phyloP scores from a whole-genome alignment of 2,113 vertebrate species.

The Zosterops pallidus region DNA sequence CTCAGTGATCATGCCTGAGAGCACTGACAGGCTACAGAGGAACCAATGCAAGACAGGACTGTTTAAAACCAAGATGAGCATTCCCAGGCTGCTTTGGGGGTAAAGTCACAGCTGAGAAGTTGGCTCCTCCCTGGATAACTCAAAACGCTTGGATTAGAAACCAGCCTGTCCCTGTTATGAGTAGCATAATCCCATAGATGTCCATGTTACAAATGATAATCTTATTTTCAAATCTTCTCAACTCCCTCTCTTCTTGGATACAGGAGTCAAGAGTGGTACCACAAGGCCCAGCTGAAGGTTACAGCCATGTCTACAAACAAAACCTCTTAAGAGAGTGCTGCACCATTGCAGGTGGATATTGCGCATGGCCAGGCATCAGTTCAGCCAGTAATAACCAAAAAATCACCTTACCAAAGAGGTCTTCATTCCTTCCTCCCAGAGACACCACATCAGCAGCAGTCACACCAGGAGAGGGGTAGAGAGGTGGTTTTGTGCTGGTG shows the following conservation, averaged over 20 bases:
- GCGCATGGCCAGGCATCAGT: not conserved
- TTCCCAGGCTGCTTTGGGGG: not conserved
- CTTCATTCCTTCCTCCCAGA: not conserved
- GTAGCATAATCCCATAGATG: not conserved
- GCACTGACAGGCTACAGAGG: not conserved
- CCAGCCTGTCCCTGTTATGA: not conserved
- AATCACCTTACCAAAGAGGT: constrained; percentile 15
- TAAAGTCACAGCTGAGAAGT: not conserved
- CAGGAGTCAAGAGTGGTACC: not conserved
- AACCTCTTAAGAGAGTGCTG: not conserved
- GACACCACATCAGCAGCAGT: not conserved
- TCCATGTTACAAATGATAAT: not conserved
- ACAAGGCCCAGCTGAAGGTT: not conserved
- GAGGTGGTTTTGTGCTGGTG: not conserved
- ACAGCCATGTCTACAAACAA: not conserved
- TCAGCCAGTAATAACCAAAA: not conserved
- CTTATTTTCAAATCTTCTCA: not conserved
- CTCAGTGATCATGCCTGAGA: not conserved
- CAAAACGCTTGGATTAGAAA: not conserved
- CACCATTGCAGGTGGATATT: not conserved
- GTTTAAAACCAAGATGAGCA: not conserved
- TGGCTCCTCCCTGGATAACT: not conserved
- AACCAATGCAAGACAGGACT: not conserved
- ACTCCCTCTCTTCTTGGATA: not conserved
- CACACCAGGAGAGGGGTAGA: not conserved